Base-by-base conservation (phyloP, 1,140 invertebrate genomes). In the Mylabris phalerata region DNA sequence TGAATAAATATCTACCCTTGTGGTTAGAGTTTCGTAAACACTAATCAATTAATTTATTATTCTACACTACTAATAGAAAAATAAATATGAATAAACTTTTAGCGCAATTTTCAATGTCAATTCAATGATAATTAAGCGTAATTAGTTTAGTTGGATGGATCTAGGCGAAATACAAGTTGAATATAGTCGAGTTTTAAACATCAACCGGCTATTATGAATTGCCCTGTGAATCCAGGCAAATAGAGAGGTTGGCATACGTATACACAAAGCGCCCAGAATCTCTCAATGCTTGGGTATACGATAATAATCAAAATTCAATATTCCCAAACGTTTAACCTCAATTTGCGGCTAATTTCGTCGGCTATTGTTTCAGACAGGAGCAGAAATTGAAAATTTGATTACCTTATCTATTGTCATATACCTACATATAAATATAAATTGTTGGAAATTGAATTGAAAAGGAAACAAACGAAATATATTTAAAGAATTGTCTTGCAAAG, bases 321-420 rank as follows among this genome's bases (percentile, higher is more conserved):
- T 52, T 50, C 50, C 19, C 32, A 32, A 32, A 27, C 9, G 27
- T n/a, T 44, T 44, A 24, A 10, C 40, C 10, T 52, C 19, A 52
- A 52, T 52, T 52, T 52, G 41, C 38, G 11, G 50, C n/a, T 52
- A 52, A 54, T 54, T 54, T 54, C 43, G 42, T 26, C 46, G 26
- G 51, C 25, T 38, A 26, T 54, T 54, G 43, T 54, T 54, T 45
- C 32, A 32, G 32, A 45, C 40, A 45, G 42, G 39, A 32, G 46
- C 51, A 32, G 42, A 45, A 54, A 54, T 54, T 54, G 51, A 54
- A 54, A 54, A 54, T 54, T 54, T 45, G 46, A 54, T 54, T 54
- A 54, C 46, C 26, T 27, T 54, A 46, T 45, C 44, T 45, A 27
- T 54, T 38, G 44, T 54, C 51, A 19, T 42, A 38, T 45, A 45